phyloP scores from a whole-genome alignment of 2,113 vertebrate species.

The Acrocephalus arundinaceus region DNA sequence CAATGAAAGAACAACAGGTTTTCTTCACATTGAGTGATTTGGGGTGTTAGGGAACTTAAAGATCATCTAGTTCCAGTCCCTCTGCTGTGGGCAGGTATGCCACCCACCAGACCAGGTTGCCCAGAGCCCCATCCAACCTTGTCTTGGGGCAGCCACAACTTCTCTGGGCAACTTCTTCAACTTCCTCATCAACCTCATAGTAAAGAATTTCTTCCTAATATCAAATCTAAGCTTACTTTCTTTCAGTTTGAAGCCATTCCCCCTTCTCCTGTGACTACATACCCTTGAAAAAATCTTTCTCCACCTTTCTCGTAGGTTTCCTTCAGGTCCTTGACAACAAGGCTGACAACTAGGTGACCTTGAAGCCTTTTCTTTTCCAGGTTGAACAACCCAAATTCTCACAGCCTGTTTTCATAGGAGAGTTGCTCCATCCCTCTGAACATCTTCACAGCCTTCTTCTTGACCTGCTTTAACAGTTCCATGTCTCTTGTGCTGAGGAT shows the following conservation, averaged over 20 bases:
- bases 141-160: neutral
- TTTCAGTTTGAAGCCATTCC: neutral
- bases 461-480: neutral
- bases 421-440: neutral
- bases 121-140: neutral
- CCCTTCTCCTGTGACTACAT: neutral
- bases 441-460: neutral
- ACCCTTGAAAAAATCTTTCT: neutral
- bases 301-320: neutral
- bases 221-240: neutral
- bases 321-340: neutral
- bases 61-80: neutral
- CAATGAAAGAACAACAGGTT: neutral
- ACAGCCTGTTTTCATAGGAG: neutral
- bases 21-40: neutral
- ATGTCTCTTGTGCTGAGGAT: neutral
- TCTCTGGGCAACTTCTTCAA: neutral
- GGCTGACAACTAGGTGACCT: rapidly evolving
- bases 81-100: neutral
- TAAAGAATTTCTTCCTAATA: neutral
- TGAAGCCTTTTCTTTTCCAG: neutral
- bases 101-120: neutral
- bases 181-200: neutral
- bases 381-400: neutral
- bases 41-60: neutral